Evolutionary conservation across 1,140 invertebrate genomes (phyloP).

Genomic region (Drosophila sp.): DNA sequence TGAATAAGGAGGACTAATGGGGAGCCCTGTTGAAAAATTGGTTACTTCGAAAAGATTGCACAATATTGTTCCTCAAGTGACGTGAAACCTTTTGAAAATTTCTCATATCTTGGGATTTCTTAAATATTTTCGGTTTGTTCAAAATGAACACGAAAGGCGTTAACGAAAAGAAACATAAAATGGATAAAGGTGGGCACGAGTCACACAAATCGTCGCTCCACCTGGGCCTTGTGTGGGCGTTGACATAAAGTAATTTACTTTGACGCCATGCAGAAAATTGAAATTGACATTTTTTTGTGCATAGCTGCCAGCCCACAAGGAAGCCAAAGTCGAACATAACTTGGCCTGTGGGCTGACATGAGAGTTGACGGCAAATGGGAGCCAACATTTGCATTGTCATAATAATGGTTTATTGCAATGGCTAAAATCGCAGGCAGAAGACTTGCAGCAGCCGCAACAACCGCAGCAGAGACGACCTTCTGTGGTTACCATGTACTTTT

Average conservation of each 20-base stretch:
- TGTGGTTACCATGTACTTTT: constrained; percentile 14
- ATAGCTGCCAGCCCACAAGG: constrained; percentile 37
- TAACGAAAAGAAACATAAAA: constrained; percentile 2
- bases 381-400: constrained; percentile 17
- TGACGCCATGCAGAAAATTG: constrained; percentile 49
- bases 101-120: neutral
- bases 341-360: constrained; percentile 6
- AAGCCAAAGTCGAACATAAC: constrained; percentile 30
- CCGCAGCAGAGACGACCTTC: constrained; percentile 42
- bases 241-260: constrained; percentile 51
- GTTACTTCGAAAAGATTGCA: too few species aligned
- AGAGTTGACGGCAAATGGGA: constrained; percentile 3
- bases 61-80: too few species aligned
- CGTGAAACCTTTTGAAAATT: too few species aligned
- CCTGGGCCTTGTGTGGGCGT: constrained; percentile 30
- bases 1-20: too few species aligned
- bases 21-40: too few species aligned
- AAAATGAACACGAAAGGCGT: constrained; percentile 46
- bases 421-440: constrained; percentile 36
- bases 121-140: neutral
- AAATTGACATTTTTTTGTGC: constrained; percentile 60
- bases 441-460: constrained; percentile 1
- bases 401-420: constrained; percentile 9
- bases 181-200: constrained; percentile 39
- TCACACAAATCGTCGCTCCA: constrained; percentile 6